Evolutionary conservation across 1,140 invertebrate genomes (phyloP).

Genomic region (Tetragnatha versicolor): DNA sequence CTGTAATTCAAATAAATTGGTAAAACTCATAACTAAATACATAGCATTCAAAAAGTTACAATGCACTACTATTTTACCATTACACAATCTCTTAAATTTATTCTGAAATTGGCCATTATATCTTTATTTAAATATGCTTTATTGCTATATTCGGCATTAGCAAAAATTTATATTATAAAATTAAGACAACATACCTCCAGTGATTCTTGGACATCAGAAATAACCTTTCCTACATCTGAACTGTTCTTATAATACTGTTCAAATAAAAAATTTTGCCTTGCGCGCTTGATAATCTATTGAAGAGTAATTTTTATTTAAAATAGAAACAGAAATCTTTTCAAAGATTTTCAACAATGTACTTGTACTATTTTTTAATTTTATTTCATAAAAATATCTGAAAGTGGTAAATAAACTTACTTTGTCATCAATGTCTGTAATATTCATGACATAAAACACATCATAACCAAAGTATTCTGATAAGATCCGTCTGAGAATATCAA

Average conservation of each 20-base stretch:
- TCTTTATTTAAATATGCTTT: too few relatives aligned
- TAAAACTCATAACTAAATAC: too few relatives aligned
- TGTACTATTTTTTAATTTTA: neutral
- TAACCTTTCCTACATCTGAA: conserved; percentile 61
- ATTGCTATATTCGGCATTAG: too few relatives aligned
- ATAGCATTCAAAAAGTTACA: too few relatives aligned
- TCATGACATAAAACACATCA: conserved; percentile 96
- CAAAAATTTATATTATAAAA: too few relatives aligned
- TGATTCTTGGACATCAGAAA: conserved; percentile 65
- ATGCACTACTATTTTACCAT: too few relatives aligned
- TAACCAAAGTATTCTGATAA: conserved; percentile 95
- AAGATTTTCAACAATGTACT: neutral
- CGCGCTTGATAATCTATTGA: conserved; percentile 85
- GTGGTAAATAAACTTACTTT: conserved; percentile 73
- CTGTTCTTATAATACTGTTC: conserved; percentile 76
- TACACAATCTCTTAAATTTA: too few relatives aligned
- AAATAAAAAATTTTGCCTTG: conserved; percentile 89
- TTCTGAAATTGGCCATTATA: too few relatives aligned
- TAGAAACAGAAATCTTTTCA: neutral
- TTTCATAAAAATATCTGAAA: neutral
- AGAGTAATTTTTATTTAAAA: neutral
- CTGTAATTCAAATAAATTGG: too few relatives aligned
- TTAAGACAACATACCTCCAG: conserved; percentile 62
- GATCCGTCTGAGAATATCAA: conserved; percentile 95
- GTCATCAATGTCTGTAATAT: conserved; percentile 98